These are phyloP conservation scores for Xerus inauris DNA, from an alignment of 2,113 vertebrate species.

Conservation along the genomic window DNA sequence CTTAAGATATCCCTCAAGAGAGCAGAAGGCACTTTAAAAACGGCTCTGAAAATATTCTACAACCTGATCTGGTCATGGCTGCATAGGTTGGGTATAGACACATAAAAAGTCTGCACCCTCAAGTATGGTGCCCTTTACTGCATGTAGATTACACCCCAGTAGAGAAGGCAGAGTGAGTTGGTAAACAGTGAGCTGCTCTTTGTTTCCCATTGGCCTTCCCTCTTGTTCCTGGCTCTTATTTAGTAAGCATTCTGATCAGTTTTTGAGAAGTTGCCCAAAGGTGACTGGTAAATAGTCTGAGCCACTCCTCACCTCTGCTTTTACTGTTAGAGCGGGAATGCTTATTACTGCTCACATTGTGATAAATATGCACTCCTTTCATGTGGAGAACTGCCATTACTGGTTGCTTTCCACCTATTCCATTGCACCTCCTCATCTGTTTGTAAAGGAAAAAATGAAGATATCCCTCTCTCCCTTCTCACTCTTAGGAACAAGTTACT, in stretches of 20 bases:
- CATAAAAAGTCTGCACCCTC: neutral
- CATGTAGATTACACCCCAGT: neutral
- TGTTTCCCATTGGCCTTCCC: fast-evolving
- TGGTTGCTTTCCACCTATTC: neutral
- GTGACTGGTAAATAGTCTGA: neutral
- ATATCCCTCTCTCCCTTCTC: neutral
- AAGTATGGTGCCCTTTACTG: neutral
- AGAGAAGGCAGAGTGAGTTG: neutral
- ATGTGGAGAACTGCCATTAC: neutral
- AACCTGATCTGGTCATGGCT: neutral
- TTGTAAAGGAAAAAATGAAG: neutral
- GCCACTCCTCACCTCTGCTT: too few species aligned
- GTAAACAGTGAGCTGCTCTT: too few species aligned
- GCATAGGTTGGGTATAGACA: neutral
- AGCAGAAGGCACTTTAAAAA: neutral
- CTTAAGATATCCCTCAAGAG: neutral
- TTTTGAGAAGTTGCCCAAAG: neutral
- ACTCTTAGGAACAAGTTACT: neutral
- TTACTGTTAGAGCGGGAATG: neutral
- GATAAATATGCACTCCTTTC: neutral
- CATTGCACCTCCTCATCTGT: neutral
- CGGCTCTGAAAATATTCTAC: neutral
- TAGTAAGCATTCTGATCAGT: neutral
- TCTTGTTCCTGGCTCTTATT: neutral
- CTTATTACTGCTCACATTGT: neutral